Evolutionary conservation across 2,888 invertebrate species (phyloP).

Genomic region (Timema cristinae): DNA sequence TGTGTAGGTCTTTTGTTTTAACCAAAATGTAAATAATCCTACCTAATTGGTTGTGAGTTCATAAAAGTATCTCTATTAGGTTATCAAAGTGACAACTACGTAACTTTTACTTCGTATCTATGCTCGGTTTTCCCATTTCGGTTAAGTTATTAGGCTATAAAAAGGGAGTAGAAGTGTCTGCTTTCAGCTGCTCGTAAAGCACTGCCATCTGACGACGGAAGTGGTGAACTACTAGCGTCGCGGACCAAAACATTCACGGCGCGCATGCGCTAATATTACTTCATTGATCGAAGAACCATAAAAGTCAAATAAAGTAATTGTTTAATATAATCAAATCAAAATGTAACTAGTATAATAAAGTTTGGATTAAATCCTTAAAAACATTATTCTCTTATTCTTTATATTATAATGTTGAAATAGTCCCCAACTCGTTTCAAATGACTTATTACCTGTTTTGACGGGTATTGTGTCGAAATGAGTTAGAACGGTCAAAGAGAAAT

Average conservation of each 20-base stretch:
- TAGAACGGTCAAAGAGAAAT: no score
- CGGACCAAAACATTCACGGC: conserved; percentile 8
- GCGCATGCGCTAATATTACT: background rate
- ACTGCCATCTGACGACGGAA: conserved; percentile 35
- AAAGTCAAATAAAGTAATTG: conserved; percentile 17
- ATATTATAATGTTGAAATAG: no score
- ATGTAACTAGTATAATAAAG: no score
- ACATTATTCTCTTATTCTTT: no score
- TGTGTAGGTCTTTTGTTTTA: no score
- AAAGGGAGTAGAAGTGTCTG: conserved; percentile 19
- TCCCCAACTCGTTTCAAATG: no score
- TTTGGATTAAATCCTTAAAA: no score
- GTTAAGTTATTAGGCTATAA: conserved; percentile 4
- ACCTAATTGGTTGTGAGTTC: background rate
- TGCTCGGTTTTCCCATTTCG: background rate
- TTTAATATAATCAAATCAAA: background rate
- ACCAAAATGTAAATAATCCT: no score
- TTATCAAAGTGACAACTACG: background rate
- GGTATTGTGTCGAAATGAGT: no score
- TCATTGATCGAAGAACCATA: conserved; percentile 21
- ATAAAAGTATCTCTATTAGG: background rate
- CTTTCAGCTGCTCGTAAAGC: conserved; percentile 25
- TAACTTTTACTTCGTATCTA: background rate
- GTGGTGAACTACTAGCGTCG: conserved; percentile 34
- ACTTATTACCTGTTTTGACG: no score